These are phyloP conservation scores for Elachura formosa DNA, from an alignment of 2,113 vertebrate genomes.

Conservation along the genomic window DNA sequence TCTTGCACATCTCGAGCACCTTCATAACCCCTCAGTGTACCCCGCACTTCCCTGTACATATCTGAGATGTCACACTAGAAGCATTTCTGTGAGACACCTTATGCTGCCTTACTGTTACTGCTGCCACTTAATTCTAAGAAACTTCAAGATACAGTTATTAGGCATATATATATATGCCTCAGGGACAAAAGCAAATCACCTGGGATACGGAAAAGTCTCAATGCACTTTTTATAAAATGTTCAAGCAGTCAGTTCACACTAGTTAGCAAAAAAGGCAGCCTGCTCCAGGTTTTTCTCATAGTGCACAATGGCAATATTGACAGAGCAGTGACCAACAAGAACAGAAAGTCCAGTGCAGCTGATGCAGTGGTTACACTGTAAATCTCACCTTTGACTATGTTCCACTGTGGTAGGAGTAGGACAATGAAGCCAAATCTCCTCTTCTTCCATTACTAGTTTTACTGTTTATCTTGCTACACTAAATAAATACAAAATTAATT, in stretches of 20 bases:
- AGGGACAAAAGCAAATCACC: background rate
- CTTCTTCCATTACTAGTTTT: background rate
- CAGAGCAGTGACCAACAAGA: background rate
- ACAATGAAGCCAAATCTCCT: background rate
- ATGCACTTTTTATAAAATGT: background rate
- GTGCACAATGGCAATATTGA: background rate
- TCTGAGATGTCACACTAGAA: background rate
- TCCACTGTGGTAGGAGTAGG: background rate
- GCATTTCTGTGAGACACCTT: background rate
- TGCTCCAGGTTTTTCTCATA: background rate
- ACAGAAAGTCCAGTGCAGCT: background rate
- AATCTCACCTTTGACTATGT: background rate
- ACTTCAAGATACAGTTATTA: background rate
- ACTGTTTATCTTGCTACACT: background rate
- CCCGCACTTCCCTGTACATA: background rate
- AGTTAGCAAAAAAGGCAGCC: background rate
- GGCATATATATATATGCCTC: background rate
- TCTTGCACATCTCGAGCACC: background rate
- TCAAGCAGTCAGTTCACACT: background rate
- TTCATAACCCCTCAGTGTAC: background rate
- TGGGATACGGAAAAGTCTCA: background rate
- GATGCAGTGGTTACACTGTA: background rate
- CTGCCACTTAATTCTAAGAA: background rate
- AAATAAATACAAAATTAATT: background rate
- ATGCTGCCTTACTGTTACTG: background rate